Evolutionary conservation across 2,113 vertebrate species (phyloP).

Genomic region (Falco punctatus): DNA sequence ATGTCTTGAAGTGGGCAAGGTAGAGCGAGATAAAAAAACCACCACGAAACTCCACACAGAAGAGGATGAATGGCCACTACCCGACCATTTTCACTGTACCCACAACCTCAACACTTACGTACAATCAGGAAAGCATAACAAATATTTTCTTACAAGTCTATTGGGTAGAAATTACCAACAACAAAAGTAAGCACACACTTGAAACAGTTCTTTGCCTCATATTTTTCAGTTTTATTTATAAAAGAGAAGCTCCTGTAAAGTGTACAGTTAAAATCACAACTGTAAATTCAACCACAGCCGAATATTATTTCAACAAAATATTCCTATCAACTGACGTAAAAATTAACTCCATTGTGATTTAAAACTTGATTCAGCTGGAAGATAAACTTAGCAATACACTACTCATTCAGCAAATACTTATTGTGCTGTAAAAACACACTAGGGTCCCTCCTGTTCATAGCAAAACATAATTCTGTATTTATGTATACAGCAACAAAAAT

Average conservation of each 20-base stretch:
- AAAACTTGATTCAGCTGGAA: background rate
- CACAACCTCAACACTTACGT: background rate
- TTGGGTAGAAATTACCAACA: background rate
- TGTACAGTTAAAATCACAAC: slow-evolving; percentile 52
- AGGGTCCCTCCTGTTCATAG: slow-evolving; percentile 30
- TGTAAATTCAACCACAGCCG: slow-evolving; percentile 34
- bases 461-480: background rate
- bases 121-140: background rate
- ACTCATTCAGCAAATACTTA: background rate
- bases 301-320: slow-evolving; percentile 27
- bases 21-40: background rate
- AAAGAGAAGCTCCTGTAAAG: slow-evolving; percentile 54
- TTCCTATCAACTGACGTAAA: slow-evolving; percentile 10
- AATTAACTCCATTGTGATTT: background rate
- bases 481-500: background rate
- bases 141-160: background rate
- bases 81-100: background rate
- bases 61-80: background rate
- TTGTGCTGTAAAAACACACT: slow-evolving; percentile 7
- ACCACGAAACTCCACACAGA: background rate
- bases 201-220: background rate
- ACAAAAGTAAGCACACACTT: background rate
- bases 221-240: slow-evolving; percentile 62
- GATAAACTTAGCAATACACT: background rate
- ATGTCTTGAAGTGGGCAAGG: background rate